phyloP scores from a whole-genome alignment of 2,888 invertebrate genomes.

The Leistus spinibarbis region DNA sequence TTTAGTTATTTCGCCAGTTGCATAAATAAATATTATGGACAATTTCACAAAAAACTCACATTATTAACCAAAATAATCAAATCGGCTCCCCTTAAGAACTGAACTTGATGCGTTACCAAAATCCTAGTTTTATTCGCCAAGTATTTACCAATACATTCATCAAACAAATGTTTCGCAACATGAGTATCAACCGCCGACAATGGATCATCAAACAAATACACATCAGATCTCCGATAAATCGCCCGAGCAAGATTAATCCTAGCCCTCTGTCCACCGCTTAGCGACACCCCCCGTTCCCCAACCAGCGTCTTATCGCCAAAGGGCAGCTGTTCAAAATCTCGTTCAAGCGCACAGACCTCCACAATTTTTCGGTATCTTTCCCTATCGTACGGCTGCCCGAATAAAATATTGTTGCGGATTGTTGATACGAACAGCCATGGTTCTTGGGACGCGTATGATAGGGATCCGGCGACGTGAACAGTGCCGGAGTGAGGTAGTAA shows the following conservation, averaged over 20 bases:
- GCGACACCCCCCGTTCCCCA: conserved; percentile 76
- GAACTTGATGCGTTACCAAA: conserved; percentile 84
- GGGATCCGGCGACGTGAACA: conserved; percentile 65
- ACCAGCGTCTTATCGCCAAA: conserved; percentile 76
- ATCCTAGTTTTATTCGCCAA: conserved; percentile 69
- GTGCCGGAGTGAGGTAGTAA: conserved; percentile 66
- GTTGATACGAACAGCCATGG: conserved; percentile 78
- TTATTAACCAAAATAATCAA: conserved; percentile 69
- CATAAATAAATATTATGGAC: conserved; percentile 1
- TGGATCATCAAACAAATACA: conserved; percentile 82
- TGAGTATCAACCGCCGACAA: conserved; percentile 79
- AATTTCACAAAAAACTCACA: conserved; percentile 57
- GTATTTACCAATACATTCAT: conserved; percentile 69
- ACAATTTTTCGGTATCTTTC: conserved; percentile 60
- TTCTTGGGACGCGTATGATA: conserved; percentile 80
- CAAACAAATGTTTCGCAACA: conserved; percentile 77
- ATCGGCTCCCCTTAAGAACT: conserved; percentile 72
- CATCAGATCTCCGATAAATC: conserved; percentile 75
- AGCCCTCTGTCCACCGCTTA: conserved; percentile 83
- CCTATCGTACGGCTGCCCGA: conserved; percentile 69
- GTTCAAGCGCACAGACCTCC: conserved; percentile 66
- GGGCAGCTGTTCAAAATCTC: conserved; percentile 73
- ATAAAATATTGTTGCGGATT: conserved; percentile 79
- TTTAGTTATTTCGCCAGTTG: too few relatives aligned
- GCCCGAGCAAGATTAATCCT: conserved; percentile 78